phyloP scores from a whole-genome alignment of 2,888 invertebrate genomes.

The Pseudoips prasinana region DNA sequence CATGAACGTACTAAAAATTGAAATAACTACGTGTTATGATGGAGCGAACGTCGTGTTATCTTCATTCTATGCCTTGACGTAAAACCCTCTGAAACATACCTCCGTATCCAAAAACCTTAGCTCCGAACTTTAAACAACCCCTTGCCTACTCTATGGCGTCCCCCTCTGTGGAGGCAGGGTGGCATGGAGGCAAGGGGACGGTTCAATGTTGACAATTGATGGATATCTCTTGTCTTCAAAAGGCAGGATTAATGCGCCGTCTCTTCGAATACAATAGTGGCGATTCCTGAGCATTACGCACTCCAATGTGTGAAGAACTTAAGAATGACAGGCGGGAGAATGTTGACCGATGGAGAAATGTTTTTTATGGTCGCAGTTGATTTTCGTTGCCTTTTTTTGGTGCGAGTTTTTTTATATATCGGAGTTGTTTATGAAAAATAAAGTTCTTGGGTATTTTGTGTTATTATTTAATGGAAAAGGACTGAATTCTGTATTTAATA shows the following conservation, averaged over 20 bases:
- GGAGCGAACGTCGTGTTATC: no score
- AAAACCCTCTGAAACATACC: no score
- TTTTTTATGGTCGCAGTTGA: slow-evolving; percentile 27
- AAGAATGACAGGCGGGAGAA: slow-evolving; percentile 26
- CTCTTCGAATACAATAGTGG: slow-evolving; percentile 65
- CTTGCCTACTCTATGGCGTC: slow-evolving; percentile 52
- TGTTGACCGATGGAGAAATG: slow-evolving; percentile 30
- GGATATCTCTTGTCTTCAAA: slow-evolving; percentile 79
- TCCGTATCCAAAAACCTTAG: no score
- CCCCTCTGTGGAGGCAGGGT: slow-evolving; percentile 52
- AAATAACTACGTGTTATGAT: no score
- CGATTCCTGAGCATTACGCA: slow-evolving; percentile 65
- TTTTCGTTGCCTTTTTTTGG: no score
- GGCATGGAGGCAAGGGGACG: slow-evolving; percentile 47
- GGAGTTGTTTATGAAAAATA: no score
- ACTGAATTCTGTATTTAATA: no score
- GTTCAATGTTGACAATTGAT: slow-evolving; percentile 82
- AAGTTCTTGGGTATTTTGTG: no score
- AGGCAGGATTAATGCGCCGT: slow-evolving; percentile 78
- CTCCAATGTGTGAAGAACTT: slow-evolving; percentile 40
- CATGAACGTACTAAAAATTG: no score
- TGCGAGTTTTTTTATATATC: no score
- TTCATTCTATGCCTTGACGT: no score
- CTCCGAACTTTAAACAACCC: neutral
- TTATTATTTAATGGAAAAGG: no score